phyloP scores from a whole-genome alignment of 1,140 invertebrate species.

The Cydia pomonella region DNA sequence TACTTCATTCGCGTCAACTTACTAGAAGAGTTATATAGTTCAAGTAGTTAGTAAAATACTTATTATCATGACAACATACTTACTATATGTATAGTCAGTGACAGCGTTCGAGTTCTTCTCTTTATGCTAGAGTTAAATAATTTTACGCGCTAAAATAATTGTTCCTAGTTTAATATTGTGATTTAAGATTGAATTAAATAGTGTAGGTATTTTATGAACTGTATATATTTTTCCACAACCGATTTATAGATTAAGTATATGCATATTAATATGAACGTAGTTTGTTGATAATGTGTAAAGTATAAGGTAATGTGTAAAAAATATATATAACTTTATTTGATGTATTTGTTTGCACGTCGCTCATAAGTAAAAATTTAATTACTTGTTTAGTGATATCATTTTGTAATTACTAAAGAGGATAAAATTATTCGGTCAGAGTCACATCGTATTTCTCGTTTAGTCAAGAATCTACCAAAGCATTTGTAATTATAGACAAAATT shows the following conservation, averaged over 20 bases:
- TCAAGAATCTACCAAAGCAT: constrained; percentile 66
- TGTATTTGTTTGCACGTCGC: constrained; percentile 26
- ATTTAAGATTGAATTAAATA: constrained; percentile 42
- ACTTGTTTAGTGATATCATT: constrained; percentile 20
- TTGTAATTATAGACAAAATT: constrained; percentile 46
- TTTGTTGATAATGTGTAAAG: constrained; percentile 34
- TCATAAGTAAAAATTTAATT: constrained; percentile 33
- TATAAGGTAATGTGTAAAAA: constrained; percentile 37
- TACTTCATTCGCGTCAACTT: not conserved
- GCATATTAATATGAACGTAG: constrained; percentile 29
- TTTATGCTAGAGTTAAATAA: constrained; percentile 14
- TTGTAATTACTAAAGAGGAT: constrained; percentile 19
- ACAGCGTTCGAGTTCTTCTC: constrained; percentile 18
- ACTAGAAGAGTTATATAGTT: not conserved
- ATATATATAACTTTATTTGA: constrained; percentile 26
- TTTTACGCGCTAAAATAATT: constrained; percentile 45
- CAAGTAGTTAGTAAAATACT: constrained; percentile 19
- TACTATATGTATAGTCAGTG: no score
- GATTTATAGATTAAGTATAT: constrained; percentile 28
- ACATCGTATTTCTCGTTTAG: constrained; percentile 47
- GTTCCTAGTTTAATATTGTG: constrained; percentile 56
- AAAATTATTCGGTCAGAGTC: constrained; percentile 16
- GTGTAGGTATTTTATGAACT: constrained; percentile 10
- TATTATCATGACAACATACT: constrained; percentile 31
- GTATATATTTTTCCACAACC: constrained; percentile 33